Evolutionary conservation across 2,113 vertebrate species (phyloP), one percentile per base, ranked within the genome.

Genomic region (Cygnus atratus): DNA sequence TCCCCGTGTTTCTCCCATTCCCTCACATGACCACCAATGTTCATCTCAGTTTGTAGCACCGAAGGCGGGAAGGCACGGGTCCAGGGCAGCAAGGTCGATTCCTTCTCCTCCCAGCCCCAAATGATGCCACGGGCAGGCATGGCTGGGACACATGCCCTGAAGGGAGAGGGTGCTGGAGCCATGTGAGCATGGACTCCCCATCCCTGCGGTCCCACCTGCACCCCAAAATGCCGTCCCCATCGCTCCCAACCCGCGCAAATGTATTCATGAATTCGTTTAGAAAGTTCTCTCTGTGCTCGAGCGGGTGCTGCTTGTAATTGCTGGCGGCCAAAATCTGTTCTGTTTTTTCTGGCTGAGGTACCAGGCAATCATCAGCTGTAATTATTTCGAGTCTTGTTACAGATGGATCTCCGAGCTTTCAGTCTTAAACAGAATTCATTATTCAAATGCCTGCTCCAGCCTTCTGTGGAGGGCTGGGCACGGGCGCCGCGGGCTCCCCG

Each of bases 341-440:
- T 97, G 97, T 97, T 97, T 98, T 98, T 98, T 96, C 98, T 98
- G 98, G 98, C 98, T 98, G 98, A 98, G 97, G 96, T 97, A 97
- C 97, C 97, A 98, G 94, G 98, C 98, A 98, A 98, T 98, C 98
- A 98, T 98, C 97, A 97, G 97, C 97, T 97, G 97, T 97, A 98
- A 98, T 98, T 98, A 98, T 98, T 98, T 98, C 88, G 88, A 98
- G 97, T 97, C 98, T 98, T 97, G 98, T 98, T 98, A 98, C 98
- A 98, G 98, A 98, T 98, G 98, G 98, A 98, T 98, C 97, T 97
- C 96, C 28, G 67, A 98, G 97, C 97, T 98, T 97, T 97, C 97
- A 95, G 97, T 97, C 98, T 98, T 97, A 97, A 98, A 87, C 95
- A 92, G 97, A 98, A 98, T 98, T 98, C 97, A 97, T 98, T 98